A percentile compares a stretch with the other conserved stretches of the same genome.
These are phyloP conservation scores for Riparia riparia DNA, from an alignment of 2,113 vertebrate species.

Conservation along the genomic window DNA sequence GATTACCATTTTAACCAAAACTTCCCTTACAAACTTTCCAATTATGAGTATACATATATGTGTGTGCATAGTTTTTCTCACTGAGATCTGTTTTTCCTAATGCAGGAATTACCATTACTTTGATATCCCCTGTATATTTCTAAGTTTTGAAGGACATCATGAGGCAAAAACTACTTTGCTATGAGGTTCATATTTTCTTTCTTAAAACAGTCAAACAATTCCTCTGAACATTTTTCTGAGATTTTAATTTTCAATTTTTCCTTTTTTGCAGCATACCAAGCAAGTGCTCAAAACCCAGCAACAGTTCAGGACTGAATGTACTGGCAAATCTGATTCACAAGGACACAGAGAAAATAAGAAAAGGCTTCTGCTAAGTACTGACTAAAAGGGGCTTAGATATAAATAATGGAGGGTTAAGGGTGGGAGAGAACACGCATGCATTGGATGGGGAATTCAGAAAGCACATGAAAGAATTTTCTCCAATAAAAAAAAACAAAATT, in stretches of 20 bases:
- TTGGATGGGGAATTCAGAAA: not conserved
- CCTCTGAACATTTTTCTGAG: not conserved
- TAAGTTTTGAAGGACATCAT: not conserved
- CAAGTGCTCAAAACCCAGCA: not conserved
- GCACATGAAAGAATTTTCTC: not conserved
- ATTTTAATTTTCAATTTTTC: not conserved
- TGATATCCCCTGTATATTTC: not conserved
- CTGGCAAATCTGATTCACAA: not conserved
- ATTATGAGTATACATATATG: not conserved
- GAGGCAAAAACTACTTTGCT: not conserved
- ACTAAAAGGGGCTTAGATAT: not conserved
- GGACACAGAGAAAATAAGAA: not conserved
- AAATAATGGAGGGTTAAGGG: not conserved
- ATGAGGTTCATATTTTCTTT: not conserved
- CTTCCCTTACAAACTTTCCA: not conserved
- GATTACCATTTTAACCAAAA: not conserved
- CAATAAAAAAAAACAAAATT: not conserved
- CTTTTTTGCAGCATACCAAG: not conserved
- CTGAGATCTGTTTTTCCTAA: not conserved
- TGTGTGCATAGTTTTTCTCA: not conserved
- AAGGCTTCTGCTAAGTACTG: not conserved
- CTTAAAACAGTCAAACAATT: not conserved
- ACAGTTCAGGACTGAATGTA: not conserved
- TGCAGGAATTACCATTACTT: not conserved
- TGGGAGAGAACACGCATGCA: not conserved